Base-by-base conservation (phyloP, 2,888 invertebrate species). In the Caenorhabditis plicata region DNA sequence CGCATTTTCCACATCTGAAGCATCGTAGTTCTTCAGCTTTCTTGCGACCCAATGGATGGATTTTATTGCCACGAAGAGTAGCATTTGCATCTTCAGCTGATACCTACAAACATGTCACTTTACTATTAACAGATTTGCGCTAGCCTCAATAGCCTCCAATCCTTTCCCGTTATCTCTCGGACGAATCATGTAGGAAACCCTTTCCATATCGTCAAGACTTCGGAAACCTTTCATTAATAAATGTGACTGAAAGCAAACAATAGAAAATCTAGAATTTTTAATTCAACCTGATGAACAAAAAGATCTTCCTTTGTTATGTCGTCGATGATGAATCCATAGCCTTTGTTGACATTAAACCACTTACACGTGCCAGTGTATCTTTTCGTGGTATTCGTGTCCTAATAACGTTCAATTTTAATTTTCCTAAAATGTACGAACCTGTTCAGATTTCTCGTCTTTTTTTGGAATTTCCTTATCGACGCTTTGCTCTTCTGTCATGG, bases 311-410 rank as follows among this genome's bases (percentile, higher is more conserved):
- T 33, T 13, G 58, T 63, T 48, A 51, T 54, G 47, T 68, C 68
- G 22, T 65, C 62, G 39, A 65, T 56, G 26, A 68, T 50, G 31
- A 68, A 68, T 27, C 68, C 68, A 39, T 53, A 68, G 35, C 68
- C 68, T 45, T 68, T 62, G 8, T 60, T 45, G 19, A 68, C 68
- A 36, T 68, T 64, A 53, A 65, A 68, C 68, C 68, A 68, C 43
- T 68, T 68, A 42, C 64, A 64, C 27, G 43, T 42, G 13, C 68
- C 68, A 25, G 46, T 51, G 43, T 43, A 57, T 3, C 68, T n/a
- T n/a, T n/a, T n/a, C n/a, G n/a, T n/a, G n/a, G n/a, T n/a, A n/a
- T n/a, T n/a, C n/a, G n/a, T n/a, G n/a, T 53, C 36, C 52, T 52
- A 41, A 5, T 40, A 48, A 22, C 4, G 26, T 33, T 7, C 29